Evolutionary conservation across 2,888 invertebrate genomes (phyloP), one percentile per base, ranked within the genome.

Genomic region (Volucella zonaria): DNA sequence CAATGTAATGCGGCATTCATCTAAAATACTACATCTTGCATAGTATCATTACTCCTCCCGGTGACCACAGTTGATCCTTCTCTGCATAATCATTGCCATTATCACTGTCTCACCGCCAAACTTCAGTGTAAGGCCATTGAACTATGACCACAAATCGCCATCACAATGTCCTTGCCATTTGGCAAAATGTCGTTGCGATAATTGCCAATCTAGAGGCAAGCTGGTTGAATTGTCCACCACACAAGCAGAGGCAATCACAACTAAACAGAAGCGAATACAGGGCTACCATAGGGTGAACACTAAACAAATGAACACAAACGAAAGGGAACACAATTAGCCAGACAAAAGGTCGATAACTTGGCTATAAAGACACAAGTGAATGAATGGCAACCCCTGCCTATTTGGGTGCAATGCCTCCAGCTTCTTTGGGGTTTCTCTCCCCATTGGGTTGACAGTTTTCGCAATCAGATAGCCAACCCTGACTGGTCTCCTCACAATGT

Each of bases 291-390:
- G 18, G 18, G 18, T 18, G 18, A 18, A 18, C 23, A 23, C 23
- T 2, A 23, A 3, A 23, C 23, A 23, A 23, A 23, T 31, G 6
- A 31, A 31, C 31, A 6, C 31, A 31, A 31, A 31, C 31, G 31
- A 31, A 31, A 31, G 31, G 6, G 31, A 31, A 31, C 31, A 45
- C 64, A 59, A 66, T 66, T 54, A 71, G 42, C 31, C 38, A 76
- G 66, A 76, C 81, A 82, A 76, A 54, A 73, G 82, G 77, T 82
- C 71, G 77, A 77, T 77, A 82, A 66, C 77, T 77, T 38, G 51
- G 18, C 54, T 80, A 52, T 61, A 31, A 31, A 31, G 66, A 40
- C 42, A 31, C 47, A 31, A 31, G 31, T 6, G 31, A 31, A 4
- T 31, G 49, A 23, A 14, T 49, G n/a, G 18, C 12, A 56, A 15